A percentile compares a stretch with the other conserved stretches of the same genome.
Evolutionary conservation across 2,888 invertebrate species (phyloP).

Genomic region (Mythimna impura): DNA sequence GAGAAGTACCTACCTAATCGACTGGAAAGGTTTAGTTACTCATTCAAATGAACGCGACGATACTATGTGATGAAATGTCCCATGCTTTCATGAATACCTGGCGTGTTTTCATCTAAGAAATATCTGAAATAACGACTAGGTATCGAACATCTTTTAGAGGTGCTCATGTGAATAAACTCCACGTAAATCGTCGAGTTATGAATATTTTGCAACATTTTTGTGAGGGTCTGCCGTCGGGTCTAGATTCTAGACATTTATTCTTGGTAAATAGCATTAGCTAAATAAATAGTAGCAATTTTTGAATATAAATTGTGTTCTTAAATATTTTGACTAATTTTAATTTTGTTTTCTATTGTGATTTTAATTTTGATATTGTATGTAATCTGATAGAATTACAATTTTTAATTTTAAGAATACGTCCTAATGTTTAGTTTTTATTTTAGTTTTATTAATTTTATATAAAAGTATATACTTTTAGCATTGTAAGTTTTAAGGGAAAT

Average conservation of each 20-base stretch:
- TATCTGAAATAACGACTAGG: not conserved
- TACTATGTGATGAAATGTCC: not conserved
- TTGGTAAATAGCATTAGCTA: not conserved
- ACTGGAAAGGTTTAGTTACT: not conserved
- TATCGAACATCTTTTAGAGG: not conserved
- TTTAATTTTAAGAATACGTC: too few relatives aligned
- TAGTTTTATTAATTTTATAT: too few relatives aligned
- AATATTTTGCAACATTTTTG: not conserved
- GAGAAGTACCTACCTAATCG: conserved; percentile 22
- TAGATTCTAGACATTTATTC: not conserved
- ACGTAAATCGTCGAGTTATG: not conserved
- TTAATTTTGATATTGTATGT: too few relatives aligned
- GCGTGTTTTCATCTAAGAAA: not conserved
- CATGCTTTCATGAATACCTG: not conserved
- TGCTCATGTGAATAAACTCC: not conserved
- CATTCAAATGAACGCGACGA: not conserved
- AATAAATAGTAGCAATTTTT: too few relatives aligned
- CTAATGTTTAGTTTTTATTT: too few relatives aligned
- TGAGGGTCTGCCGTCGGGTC: not conserved
- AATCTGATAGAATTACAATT: too few relatives aligned
- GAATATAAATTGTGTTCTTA: too few relatives aligned
- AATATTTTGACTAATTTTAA: too few relatives aligned
- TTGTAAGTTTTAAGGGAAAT: too few relatives aligned
- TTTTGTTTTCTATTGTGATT: too few relatives aligned
- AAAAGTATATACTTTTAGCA: too few relatives aligned